These are phyloP conservation scores for Dolichomitus sp. DNA, from an alignment of 2,888 invertebrate genomes.

Conservation along the genomic window DNA sequence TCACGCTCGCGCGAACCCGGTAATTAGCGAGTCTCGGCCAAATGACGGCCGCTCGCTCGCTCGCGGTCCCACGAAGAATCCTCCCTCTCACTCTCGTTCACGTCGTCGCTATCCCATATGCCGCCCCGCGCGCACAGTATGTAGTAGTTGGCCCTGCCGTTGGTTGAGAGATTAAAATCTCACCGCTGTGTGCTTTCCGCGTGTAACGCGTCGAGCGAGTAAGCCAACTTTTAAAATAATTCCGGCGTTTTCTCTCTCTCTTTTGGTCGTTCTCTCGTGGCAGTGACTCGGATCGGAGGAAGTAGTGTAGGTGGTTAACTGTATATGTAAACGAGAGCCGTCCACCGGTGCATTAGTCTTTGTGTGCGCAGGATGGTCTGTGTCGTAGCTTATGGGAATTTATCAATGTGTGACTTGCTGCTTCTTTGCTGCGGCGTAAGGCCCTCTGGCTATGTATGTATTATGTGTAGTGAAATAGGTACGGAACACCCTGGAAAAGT, in stretches of 20 bases:
- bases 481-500: constrained; percentile 4
- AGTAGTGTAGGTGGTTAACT: constrained; percentile 18
- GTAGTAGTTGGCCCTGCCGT: constrained; percentile 66
- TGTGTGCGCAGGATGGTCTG: constrained; percentile 5
- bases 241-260: constrained; percentile 62
- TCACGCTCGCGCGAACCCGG: constrained; percentile 83
- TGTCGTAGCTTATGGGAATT: constrained; percentile 26
- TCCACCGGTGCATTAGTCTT: background rate
- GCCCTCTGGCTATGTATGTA: background rate
- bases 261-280: background rate
- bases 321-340: background rate
- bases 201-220: constrained; percentile 66
- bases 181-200: constrained; percentile 69
- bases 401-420: constrained; percentile 26
- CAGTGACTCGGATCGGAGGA: background rate
- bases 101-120: constrained; percentile 62
- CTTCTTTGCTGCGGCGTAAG: background rate
- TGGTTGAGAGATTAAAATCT: constrained; percentile 78
- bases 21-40: constrained; percentile 84
- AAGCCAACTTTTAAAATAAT: constrained; percentile 66
- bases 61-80: constrained; percentile 79
- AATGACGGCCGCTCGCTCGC: constrained; percentile 78
- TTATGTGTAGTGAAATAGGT: background rate
- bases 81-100: constrained; percentile 56
- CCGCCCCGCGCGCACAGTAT: constrained; percentile 26